phyloP scores from a whole-genome alignment of 2,113 vertebrate species.

The Pseudonaja textilis region DNA sequence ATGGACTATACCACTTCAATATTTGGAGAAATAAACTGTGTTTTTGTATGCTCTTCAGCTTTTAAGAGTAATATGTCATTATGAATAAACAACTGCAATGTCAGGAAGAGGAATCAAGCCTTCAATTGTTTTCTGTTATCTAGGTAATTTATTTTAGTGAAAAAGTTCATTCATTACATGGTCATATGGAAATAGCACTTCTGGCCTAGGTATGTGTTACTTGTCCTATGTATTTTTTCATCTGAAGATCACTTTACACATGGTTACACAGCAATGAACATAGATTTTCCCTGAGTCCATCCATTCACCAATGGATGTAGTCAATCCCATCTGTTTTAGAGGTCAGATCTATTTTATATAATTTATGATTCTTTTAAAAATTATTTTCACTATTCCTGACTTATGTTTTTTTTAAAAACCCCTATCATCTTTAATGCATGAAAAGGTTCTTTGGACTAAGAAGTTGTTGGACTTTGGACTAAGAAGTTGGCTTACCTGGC shows the following conservation, averaged over 20 bases:
- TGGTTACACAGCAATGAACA: not conserved
- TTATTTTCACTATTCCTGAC: not conserved
- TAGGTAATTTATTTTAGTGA: not conserved
- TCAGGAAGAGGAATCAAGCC: not conserved
- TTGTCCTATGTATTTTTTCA: not conserved
- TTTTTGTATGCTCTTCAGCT: not conserved
- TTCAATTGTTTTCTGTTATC: not conserved
- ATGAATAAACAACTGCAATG: not conserved
- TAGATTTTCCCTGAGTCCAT: not conserved
- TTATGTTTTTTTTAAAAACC: not conserved
- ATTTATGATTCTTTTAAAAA: not conserved
- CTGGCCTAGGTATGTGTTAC: not conserved
- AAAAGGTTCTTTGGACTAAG: not conserved
- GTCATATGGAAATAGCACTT: not conserved
- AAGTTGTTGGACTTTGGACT: not conserved
- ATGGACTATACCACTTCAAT: not conserved
- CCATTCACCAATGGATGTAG: not conserved
- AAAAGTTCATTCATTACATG: not conserved
- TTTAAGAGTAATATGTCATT: not conserved
- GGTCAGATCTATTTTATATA: not conserved
- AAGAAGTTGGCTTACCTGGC: not conserved
- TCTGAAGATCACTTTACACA: not conserved
- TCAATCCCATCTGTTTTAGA: not conserved
- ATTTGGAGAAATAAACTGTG: not conserved
- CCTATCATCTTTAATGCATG: not conserved